Evolutionary conservation across 2,797 vertebrate genomes (phyloP), one percentile per base, ranked within the genome.

Genomic region (Podargus strigoides): DNA sequence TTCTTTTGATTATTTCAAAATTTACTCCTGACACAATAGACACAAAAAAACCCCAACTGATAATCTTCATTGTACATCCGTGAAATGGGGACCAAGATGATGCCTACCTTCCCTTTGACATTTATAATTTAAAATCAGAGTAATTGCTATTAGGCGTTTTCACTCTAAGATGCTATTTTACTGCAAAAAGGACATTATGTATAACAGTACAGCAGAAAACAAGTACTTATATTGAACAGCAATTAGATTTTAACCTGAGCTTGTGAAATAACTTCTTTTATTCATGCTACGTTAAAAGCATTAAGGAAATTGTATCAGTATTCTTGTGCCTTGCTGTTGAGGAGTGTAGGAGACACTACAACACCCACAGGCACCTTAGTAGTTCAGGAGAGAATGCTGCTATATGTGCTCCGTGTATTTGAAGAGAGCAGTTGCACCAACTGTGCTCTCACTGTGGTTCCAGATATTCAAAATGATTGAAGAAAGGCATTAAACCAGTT

Each of bases 301-400:
- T 72, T 47, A 80, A 58, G 28, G 26, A 84, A 87, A 78, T 23
- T 27, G 3, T 41, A 41, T 13, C 20, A 36, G 12, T 76, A 80
- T 81, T 85, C 63, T 70, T 69, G 34, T 11, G 76, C 39, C 19
- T 69, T 60, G 41, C 21, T 80, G 18, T 24, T 0, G 0, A 39
- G 8, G 39, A n/a, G 27, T 16, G 53, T 0, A 72, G 36, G 23
- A 21, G 23, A 85, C 21, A 36, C 13, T 37, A 41, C 32, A 76
- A 47, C 2, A 3, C 10, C 16, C 12, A 44, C 6, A 41, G 24
- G 44, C 1, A 0, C 1, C 1, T 3, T n/a, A n/a, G n/a, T n/a
- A n/a, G n/a, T n/a, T n/a, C n/a, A n/a, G n/a, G n/a, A n/a, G n/a
- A n/a, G n/a, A n/a, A n/a, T n/a, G n/a, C n/a, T n/a, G n/a, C n/a